phyloP scores from a whole-genome alignment of 92 coral and sea anemone species.

The Epizoanthus illoricatus region DNA sequence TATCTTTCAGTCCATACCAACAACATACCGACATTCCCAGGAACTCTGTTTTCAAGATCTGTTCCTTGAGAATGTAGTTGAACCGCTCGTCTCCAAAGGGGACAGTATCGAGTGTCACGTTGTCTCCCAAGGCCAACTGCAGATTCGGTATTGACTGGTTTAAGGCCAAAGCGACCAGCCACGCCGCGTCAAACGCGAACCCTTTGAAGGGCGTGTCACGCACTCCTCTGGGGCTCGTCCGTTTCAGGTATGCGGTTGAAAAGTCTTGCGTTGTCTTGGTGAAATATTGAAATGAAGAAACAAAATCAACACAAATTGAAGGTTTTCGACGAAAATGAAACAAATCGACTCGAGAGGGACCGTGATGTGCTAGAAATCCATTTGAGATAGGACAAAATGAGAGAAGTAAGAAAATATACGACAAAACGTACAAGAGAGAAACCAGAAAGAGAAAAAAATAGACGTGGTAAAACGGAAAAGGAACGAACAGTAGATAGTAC shows the following conservation, averaged over 20 bases:
- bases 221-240: background rate
- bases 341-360: background rate
- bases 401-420: too few species aligned
- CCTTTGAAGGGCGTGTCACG: conserved; percentile 28
- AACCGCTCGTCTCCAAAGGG: conserved; percentile 22
- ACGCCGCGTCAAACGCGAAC: conserved; percentile 33
- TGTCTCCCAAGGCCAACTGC: conserved; percentile 1
- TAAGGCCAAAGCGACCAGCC: conserved; percentile 23
- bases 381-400: too few species aligned
- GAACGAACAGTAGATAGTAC: too few species aligned
- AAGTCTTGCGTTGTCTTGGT: conserved; percentile 33
- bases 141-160: conserved; percentile 2
- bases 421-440: too few species aligned
- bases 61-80: background rate
- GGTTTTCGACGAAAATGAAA: background rate
- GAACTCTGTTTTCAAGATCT: conserved; percentile 7
- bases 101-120: conserved; percentile 10
- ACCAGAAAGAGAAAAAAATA: too few species aligned
- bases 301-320: background rate
- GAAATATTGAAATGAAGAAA: too few species aligned
- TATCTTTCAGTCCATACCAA: too few species aligned
- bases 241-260: background rate
- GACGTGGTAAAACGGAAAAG: too few species aligned
- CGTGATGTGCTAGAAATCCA: background rate
- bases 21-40: conserved; percentile 30